Conservation (phyloP, 2,113 vertebrate genomes). For the Fulmarus glacialis region DNA sequence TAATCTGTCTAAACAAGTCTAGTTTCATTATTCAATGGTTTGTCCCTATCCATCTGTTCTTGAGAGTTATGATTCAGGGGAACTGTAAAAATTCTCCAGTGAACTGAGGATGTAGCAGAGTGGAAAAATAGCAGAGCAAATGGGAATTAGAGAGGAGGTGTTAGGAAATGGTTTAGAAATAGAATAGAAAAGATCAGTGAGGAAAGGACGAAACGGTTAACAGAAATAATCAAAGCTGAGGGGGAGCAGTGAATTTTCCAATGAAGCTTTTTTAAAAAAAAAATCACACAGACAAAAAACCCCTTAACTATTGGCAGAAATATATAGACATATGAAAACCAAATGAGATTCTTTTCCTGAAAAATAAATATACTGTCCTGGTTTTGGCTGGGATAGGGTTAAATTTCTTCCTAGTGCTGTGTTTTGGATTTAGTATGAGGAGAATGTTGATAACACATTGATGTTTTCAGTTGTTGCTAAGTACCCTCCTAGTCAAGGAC, state of each 20-base stretch:
- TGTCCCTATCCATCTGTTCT: background rate
- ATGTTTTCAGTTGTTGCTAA: too few relatives aligned
- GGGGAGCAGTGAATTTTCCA: background rate
- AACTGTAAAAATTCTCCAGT: background rate
- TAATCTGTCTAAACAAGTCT: background rate
- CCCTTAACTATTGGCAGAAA: background rate
- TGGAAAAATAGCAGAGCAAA: background rate
- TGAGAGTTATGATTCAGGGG: background rate
- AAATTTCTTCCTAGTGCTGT: too few relatives aligned
- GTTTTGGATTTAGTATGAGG: too few relatives aligned
- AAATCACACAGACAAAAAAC: background rate
- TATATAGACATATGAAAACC: background rate
- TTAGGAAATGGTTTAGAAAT: background rate
- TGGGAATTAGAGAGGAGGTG: background rate
- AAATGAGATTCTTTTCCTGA: background rate
- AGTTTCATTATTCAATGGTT: background rate
- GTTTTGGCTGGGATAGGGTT: too few relatives aligned
- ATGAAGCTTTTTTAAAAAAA: accelerated
- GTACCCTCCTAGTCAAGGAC: too few relatives aligned
- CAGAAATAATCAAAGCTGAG: background rate
- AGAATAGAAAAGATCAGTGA: background rate
- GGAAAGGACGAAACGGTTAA: background rate
- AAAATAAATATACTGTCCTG: background rate
- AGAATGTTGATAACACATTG: too few relatives aligned
- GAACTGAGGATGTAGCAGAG: background rate